phyloP scores from a whole-genome alignment of 2,888 invertebrate species.

The Drosophila antonietae region DNA sequence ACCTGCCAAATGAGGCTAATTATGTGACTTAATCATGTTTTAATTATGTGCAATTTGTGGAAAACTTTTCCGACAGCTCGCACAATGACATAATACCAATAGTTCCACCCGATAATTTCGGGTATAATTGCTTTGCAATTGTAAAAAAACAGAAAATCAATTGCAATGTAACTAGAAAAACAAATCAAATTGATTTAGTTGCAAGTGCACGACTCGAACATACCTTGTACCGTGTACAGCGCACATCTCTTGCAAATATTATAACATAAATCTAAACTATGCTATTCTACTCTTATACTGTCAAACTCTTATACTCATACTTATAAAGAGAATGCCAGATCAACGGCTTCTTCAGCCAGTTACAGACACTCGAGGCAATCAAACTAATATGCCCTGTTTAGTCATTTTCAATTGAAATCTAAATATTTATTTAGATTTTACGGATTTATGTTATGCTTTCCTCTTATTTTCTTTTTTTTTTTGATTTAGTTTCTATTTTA shows the following conservation, averaged over 20 bases:
- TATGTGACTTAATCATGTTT: conserved; percentile 4
- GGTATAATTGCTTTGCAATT: neutral
- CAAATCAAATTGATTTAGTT: neutral
- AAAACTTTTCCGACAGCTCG: conserved; percentile 1
- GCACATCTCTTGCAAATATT: no score
- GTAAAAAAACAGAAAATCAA: neutral
- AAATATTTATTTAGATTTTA: neutral
- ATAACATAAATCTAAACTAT: neutral
- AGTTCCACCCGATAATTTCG: neutral
- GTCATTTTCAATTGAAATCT: neutral
- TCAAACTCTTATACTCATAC: no score
- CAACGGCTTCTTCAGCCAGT: no score
- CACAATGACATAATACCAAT: conserved; percentile 7
- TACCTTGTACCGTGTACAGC: neutral
- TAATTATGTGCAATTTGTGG: conserved; percentile 5
- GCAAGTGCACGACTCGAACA: neutral
- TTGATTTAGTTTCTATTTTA: conserved; percentile 11
- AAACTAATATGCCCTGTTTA: neutral
- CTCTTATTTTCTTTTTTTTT: neutral
- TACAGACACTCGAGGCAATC: neutral
- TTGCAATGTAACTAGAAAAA: neutral
- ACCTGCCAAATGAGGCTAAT: neutral
- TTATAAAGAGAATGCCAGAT: no score
- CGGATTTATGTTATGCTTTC: neutral
- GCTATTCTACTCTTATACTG: neutral